Evolutionary conservation across 1,140 invertebrate species (phyloP).

Genomic region (Drosophila sucinea): DNA sequence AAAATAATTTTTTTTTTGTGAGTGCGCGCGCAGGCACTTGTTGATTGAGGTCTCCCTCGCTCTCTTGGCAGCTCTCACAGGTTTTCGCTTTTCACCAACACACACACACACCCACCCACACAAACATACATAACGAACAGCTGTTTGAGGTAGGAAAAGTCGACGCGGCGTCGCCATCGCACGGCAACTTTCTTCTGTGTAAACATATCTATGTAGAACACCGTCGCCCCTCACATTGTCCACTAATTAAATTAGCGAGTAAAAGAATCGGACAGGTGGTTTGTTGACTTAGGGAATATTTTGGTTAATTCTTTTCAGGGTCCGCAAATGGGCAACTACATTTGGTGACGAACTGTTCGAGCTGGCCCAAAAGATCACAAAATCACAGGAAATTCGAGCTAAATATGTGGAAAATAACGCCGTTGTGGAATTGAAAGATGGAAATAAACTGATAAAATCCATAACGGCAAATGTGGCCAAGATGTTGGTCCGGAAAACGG

Average conservation of each 20-base stretch:
- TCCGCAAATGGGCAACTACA: constrained; percentile 85
- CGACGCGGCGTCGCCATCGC: constrained; percentile 39
- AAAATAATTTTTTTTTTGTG: no score
- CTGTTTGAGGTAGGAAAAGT: constrained; percentile 50
- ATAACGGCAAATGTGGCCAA: constrained; percentile 89
- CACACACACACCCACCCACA: constrained; percentile 9
- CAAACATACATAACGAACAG: constrained; percentile 26
- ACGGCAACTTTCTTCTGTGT: constrained; percentile 40
- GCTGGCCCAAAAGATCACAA: constrained; percentile 85
- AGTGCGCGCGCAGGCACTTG: constrained; percentile 74
- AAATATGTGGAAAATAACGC: constrained; percentile 90
- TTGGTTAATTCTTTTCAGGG: constrained; percentile 73
- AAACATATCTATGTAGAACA: constrained; percentile 1
- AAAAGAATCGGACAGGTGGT: constrained; percentile 71
- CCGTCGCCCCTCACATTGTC: constrained; percentile 32
- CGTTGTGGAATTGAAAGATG: constrained; percentile 89
- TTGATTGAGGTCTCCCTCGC: constrained; percentile 53
- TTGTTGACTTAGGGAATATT: constrained; percentile 44
- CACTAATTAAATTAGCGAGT: constrained; percentile 69
- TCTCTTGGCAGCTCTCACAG: not conserved
- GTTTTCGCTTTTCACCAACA: constrained; percentile 2
- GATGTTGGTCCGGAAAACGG: constrained; percentile 92
- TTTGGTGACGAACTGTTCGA: constrained; percentile 87
- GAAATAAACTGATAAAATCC: constrained; percentile 88
- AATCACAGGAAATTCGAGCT: constrained; percentile 86